Conservation (phyloP, 2,888 invertebrate genomes). For the Myathropa florea region DNA sequence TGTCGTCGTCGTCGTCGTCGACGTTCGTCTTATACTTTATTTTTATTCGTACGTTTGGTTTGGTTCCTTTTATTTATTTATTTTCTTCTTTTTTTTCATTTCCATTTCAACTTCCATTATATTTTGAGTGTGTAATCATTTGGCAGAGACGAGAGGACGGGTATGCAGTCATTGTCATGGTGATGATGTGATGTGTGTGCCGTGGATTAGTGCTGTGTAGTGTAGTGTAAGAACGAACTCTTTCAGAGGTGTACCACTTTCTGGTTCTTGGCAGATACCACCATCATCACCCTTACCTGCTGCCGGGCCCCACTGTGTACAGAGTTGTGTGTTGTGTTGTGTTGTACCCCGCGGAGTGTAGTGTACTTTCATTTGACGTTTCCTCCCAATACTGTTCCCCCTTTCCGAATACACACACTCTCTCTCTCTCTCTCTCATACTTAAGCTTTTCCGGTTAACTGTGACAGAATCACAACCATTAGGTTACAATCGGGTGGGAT, state of each 20-base stretch:
- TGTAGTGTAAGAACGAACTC: slow-evolving; percentile 56
- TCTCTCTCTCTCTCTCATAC: background rate
- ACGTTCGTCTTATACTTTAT: slow-evolving; percentile 63
- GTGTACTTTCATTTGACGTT: slow-evolving; percentile 55
- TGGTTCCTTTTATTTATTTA: background rate
- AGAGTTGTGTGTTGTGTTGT: background rate
- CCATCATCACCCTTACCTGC: background rate
- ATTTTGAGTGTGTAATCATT: slow-evolving; percentile 70
- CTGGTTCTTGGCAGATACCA: background rate
- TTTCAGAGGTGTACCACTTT: slow-evolving; percentile 42
- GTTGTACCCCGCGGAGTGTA: slow-evolving; percentile 9
- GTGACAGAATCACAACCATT: slow-evolving; percentile 6
- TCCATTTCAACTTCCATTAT: slow-evolving; percentile 61
- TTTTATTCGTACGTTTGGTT: slow-evolving; percentile 37
- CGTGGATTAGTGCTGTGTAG: slow-evolving; percentile 39
- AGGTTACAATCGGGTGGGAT: slow-evolving; percentile 15
- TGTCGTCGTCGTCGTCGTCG: slow-evolving; percentile 38
- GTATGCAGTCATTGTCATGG: slow-evolving; percentile 63
- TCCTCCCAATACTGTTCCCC: slow-evolving; percentile 13
- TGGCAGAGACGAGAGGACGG: slow-evolving; percentile 53
- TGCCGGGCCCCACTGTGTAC: background rate
- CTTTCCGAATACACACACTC: background rate
- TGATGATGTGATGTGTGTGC: slow-evolving; percentile 64
- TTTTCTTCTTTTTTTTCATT: slow-evolving; percentile 30
- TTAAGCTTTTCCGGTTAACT: background rate